Percentiles rank a stretch among this genome's conserved stretches.
These are phyloP conservation scores for Sebastes diaconus DNA, from an alignment of 2,797 vertebrate species.

Conservation along the genomic window DNA sequence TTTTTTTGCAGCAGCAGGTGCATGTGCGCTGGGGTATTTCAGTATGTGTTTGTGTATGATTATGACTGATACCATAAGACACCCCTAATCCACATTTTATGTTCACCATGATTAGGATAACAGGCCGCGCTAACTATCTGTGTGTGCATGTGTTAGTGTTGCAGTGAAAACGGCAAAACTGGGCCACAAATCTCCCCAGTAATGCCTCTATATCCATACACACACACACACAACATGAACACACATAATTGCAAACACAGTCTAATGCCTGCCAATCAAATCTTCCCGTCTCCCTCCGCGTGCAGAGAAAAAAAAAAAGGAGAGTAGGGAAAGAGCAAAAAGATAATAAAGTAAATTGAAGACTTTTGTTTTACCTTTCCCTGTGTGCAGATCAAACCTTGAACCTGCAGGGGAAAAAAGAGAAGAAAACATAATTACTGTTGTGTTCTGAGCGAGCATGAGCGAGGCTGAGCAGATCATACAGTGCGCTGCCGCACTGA, in stretches of 20 bases:
- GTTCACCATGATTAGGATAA: constrained; percentile 34
- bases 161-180: constrained; percentile 26
- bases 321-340: not conserved
- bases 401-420: constrained; percentile 55
- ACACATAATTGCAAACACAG: constrained; percentile 27
- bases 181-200: constrained; percentile 28
- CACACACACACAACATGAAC: constrained; percentile 19
- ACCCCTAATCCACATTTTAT: constrained; percentile 46
- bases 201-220: constrained; percentile 21
- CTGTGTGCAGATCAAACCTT: constrained; percentile 71
- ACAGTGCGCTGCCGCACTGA: not conserved
- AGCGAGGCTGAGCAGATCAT: constrained; percentile 9
- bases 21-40: not conserved
- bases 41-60: constrained; percentile 15
- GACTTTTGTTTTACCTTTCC: constrained; percentile 65
- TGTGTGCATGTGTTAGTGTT: not conserved
- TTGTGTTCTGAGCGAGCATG: not conserved
- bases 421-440: constrained; percentile 41
- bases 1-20: constrained; percentile 29
- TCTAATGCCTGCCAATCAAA: constrained; percentile 43
- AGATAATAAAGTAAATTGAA: not conserved
- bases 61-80: constrained; percentile 36
- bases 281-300: not conserved
- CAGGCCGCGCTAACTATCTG: constrained; percentile 5
- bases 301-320: not conserved